A percentile compares a stretch with the other conserved stretches of the same genome.
These are phyloP conservation scores for Hirtodrosophila confusa DNA, from an alignment of 2,888 invertebrate genomes.

Conservation along the genomic window DNA sequence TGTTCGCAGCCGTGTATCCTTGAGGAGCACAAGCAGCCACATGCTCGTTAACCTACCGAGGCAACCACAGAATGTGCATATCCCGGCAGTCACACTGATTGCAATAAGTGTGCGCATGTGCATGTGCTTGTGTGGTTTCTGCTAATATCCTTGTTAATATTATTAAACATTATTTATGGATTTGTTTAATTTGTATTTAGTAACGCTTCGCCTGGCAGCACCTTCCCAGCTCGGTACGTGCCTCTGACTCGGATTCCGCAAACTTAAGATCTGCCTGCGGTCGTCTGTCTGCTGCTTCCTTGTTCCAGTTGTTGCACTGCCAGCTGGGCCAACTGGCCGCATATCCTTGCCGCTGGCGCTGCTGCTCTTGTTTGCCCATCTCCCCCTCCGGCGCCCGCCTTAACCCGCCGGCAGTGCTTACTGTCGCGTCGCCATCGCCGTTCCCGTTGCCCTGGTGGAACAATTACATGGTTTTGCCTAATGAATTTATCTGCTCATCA, in stretches of 20 bases:
- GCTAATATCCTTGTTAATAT: conserved; percentile 83
- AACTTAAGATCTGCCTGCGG: conserved; percentile 74
- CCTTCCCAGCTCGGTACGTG: conserved; percentile 42
- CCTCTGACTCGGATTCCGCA: conserved; percentile 29
- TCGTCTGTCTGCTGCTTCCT: conserved; percentile 49
- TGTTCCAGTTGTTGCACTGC: conserved; percentile 39
- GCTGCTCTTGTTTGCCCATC: conserved; percentile 30
- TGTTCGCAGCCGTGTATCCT: conserved; percentile 40
- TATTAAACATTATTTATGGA: conserved; percentile 84
- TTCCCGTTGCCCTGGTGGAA: conserved; percentile 79
- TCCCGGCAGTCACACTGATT: conserved; percentile 53
- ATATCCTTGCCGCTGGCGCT: conserved; percentile 39
- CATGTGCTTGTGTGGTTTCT: conserved; percentile 48
- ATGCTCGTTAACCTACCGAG: conserved; percentile 33
- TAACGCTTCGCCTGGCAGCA: conserved; percentile 65
- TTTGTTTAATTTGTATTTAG: conserved; percentile 84
- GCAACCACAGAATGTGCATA: conserved; percentile 48
- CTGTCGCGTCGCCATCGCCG: conserved; percentile 52
- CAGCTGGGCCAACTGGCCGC: conserved; percentile 51
- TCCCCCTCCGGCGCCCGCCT: conserved; percentile 17
- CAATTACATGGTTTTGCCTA: conserved; percentile 84
- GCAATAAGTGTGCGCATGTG: conserved; percentile 56
- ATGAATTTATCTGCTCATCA: conserved; percentile 84
- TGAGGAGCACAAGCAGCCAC: conserved; percentile 14
- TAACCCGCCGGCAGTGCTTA: conserved; percentile 35